Percentiles rank a stretch among this genome's conserved stretches.
Conservation (phyloP, 1,140 invertebrate species). For the Lepidostoma basale region DNA sequence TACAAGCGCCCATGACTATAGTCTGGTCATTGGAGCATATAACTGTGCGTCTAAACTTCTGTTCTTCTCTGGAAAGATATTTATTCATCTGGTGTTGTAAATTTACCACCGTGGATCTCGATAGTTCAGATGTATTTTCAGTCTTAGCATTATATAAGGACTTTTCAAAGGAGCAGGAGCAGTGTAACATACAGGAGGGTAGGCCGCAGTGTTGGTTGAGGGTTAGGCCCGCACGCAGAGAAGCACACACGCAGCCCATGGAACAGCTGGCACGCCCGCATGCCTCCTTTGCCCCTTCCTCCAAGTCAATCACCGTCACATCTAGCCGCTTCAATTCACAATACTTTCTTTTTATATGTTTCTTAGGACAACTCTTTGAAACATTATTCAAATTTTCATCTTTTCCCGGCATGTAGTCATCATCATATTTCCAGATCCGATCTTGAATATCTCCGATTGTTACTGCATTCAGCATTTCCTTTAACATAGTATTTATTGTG, state of each 20-base stretch:
- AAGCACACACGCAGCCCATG: slow-evolving; percentile 59
- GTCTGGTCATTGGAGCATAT: slow-evolving; percentile 53
- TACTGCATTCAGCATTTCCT: slow-evolving; percentile 50
- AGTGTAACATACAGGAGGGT: slow-evolving; percentile 57
- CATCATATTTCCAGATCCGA: slow-evolving; percentile 38
- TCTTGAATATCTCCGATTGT: slow-evolving; percentile 51
- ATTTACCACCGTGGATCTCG: slow-evolving; percentile 49
- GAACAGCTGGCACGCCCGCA: slow-evolving; percentile 46
- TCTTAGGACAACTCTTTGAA: slow-evolving; percentile 40
- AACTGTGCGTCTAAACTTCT: slow-evolving; percentile 56
- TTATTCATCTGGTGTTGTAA: slow-evolving; percentile 53
- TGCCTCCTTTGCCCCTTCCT: slow-evolving; percentile 45
- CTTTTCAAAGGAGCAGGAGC: slow-evolving; percentile 50
- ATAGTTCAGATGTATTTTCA: slow-evolving; percentile 42
- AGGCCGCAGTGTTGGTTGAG: slow-evolving; percentile 53
- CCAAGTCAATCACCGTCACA: slow-evolving; percentile 53
- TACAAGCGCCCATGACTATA: slow-evolving; percentile 51
- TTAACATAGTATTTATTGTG: slow-evolving; percentile 47
- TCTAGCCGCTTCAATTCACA: slow-evolving; percentile 52
- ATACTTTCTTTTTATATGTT: slow-evolving; percentile 44
- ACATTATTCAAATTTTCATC: slow-evolving; percentile 27
- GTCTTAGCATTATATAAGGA: slow-evolving; percentile 24
- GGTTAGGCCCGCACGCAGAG: slow-evolving; percentile 47
- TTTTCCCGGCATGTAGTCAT: slow-evolving; percentile 30
- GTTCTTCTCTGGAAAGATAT: slow-evolving; percentile 53